phyloP scores from a whole-genome alignment of 2,888 invertebrate genomes.

The Sesamia inferens region DNA sequence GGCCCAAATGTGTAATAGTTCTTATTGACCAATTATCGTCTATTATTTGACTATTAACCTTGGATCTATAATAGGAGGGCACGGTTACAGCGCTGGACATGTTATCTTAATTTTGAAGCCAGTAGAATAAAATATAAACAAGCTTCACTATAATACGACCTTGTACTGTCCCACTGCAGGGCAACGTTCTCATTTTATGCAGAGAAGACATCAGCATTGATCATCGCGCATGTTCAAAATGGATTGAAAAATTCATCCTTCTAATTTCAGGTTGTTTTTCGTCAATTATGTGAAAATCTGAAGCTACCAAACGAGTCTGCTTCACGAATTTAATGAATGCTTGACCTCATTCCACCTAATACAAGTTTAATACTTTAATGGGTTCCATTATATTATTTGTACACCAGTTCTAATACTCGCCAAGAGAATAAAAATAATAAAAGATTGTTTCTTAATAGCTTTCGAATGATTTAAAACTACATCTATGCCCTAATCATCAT shows the following conservation, averaged over 20 bases:
- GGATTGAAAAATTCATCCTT: neutral
- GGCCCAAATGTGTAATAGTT: neutral
- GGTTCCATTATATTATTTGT: constrained; percentile 45
- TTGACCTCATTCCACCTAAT: constrained; percentile 34
- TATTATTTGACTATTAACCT: neutral
- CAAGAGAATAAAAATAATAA: constrained; percentile 18
- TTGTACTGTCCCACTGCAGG: neutral
- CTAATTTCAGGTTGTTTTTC: neutral
- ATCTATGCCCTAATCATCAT: constrained; percentile 53
- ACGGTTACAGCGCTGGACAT: neutral
- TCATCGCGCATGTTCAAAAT: neutral
- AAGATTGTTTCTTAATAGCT: constrained; percentile 40
- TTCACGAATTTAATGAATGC: constrained; percentile 19
- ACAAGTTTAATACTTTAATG: constrained; percentile 36
- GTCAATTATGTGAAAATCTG: neutral
- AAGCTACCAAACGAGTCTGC: constrained; percentile 11
- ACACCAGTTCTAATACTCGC: constrained; percentile 27
- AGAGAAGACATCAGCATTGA: neutral
- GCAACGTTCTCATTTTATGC: neutral
- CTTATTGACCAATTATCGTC: no score
- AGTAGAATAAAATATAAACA: neutral
- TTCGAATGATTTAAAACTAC: constrained; percentile 50
- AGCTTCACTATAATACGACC: neutral
- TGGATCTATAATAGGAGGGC: neutral
- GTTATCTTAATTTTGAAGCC: neutral